Conservation (phyloP, 1,140 invertebrate genomes). For the Orussus abietinus region DNA sequence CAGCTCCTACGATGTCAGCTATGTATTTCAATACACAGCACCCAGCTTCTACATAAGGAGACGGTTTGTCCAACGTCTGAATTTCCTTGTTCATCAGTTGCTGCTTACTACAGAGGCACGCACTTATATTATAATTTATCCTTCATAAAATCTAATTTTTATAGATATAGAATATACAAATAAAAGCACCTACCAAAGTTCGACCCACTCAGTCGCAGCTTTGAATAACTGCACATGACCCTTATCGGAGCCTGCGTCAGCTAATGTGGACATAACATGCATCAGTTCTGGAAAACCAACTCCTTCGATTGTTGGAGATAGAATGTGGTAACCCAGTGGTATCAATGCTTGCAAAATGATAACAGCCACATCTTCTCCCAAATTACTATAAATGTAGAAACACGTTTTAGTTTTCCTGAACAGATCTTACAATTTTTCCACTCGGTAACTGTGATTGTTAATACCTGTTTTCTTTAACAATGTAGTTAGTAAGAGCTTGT, state of each 20-base stretch:
- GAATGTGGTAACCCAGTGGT: conserved; percentile 68
- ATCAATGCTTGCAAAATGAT: conserved; percentile 74
- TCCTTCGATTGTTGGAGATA: conserved; percentile 63
- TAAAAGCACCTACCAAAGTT: conserved; percentile 55
- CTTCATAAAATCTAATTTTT: not conserved
- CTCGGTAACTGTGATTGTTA: no score
- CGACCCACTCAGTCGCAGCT: conserved; percentile 76
- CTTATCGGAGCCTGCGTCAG: conserved; percentile 71
- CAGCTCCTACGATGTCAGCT: conserved; percentile 64
- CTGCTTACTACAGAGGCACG: conserved; percentile 33
- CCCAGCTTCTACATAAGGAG: conserved; percentile 67
- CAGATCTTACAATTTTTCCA: no score
- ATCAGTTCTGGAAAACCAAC: conserved; percentile 78
- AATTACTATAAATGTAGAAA: conserved; percentile 40
- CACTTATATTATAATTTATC: conserved; percentile 9
- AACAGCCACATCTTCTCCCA: conserved; percentile 66
- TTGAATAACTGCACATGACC: conserved; percentile 79
- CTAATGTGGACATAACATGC: conserved; percentile 74
- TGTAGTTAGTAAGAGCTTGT: conserved; percentile 68
- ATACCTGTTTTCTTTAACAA: conserved; percentile 70
- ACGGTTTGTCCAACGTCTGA: conserved; percentile 37
- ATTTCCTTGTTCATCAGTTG: conserved; percentile 44
- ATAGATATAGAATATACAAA: conserved; percentile 1
- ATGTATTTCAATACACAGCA: conserved; percentile 77
- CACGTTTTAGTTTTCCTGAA: not conserved